These are phyloP conservation scores for Parascotia fuliginaria DNA, from an alignment of 2,888 invertebrate genomes.

Conservation along the genomic window DNA sequence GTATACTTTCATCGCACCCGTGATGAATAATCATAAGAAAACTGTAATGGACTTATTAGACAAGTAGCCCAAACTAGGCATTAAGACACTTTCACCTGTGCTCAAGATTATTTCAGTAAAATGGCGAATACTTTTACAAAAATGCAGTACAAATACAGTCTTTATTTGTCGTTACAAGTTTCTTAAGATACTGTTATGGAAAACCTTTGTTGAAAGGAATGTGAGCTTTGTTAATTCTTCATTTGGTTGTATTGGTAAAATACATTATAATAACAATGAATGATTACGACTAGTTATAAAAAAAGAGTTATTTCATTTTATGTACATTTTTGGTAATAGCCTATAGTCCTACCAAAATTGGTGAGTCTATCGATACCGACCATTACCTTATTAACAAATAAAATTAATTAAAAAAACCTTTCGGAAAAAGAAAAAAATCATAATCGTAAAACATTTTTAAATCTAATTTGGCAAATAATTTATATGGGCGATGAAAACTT, in stretches of 20 bases:
- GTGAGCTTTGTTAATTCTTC: slow-evolving; percentile 32
- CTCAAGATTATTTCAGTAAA: slow-evolving; percentile 14
- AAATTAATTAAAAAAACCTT: too few relatives aligned
- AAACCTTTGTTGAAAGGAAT: slow-evolving; percentile 43
- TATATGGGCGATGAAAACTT: too few relatives aligned
- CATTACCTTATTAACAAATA: slow-evolving; percentile 1
- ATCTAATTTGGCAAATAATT: too few relatives aligned
- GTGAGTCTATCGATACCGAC: slow-evolving; percentile 14
- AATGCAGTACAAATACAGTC: slow-evolving; percentile 45
- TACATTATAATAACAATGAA: slow-evolving; percentile 34
- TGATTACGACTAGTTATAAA: slow-evolving; percentile 63
- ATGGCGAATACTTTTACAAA: slow-evolving; percentile 31
- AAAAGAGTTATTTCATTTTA: slow-evolving; percentile 57
- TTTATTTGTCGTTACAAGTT: slow-evolving; percentile 31
- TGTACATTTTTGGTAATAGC: slow-evolving; percentile 73
- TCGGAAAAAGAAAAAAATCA: too few relatives aligned
- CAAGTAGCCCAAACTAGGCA: too few relatives aligned
- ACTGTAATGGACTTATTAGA: too few relatives aligned
- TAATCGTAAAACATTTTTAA: too few relatives aligned
- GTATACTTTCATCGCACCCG: too few relatives aligned
- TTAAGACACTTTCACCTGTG: neutral
- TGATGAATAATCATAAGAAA: too few relatives aligned
- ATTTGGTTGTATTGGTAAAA: slow-evolving; percentile 33
- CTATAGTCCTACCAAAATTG: slow-evolving; percentile 33
- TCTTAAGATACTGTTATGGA: slow-evolving; percentile 3